These are phyloP conservation scores for Meloidogyne chitwoodi DNA, from an alignment of 1,140 invertebrate genomes.

Conservation along the genomic window DNA sequence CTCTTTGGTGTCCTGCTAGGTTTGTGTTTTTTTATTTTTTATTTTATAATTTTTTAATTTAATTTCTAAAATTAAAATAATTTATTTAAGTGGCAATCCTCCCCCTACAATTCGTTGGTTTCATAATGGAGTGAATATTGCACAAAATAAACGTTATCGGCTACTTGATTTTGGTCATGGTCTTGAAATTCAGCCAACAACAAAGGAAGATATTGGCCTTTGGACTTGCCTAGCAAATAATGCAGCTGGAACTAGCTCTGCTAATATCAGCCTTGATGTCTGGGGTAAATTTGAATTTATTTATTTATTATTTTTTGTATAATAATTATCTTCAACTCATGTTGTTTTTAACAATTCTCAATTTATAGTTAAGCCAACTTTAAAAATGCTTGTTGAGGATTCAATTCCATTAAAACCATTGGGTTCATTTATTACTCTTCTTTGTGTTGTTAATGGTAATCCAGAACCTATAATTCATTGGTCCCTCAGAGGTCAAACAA, in stretches of 20 bases:
- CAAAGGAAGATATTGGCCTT: conserved; percentile 38
- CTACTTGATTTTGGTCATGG: conserved; percentile 49
- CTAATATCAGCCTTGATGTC: conserved; percentile 45
- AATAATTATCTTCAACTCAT: no score
- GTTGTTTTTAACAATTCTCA: no score
- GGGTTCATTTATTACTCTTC: conserved; percentile 45
- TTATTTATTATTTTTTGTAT: no score
- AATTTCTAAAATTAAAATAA: no score
- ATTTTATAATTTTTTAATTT: not conserved
- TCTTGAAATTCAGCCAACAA: conserved; percentile 40
- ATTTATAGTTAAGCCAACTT: conserved; percentile 38
- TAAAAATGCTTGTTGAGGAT: conserved; percentile 24
- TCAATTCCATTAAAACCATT: conserved; percentile 33
- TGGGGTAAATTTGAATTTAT: conserved; percentile 38
- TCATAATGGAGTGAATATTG: conserved; percentile 41
- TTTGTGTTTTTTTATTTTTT: conserved; percentile 69
- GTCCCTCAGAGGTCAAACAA: conserved; percentile 31
- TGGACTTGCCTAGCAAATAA: conserved; percentile 58
- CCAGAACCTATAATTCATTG: conserved; percentile 42
- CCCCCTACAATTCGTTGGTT: conserved; percentile 31
- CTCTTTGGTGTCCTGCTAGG: conserved; percentile 62
- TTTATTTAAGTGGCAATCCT: conserved; percentile 19
- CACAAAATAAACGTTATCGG: conserved; percentile 23
- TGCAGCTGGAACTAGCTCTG: conserved; percentile 43
- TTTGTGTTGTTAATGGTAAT: conserved; percentile 52